These are phyloP conservation scores for Enteromius anoplus DNA, from an alignment of 2,797 vertebrate species.

Conservation along the genomic window DNA sequence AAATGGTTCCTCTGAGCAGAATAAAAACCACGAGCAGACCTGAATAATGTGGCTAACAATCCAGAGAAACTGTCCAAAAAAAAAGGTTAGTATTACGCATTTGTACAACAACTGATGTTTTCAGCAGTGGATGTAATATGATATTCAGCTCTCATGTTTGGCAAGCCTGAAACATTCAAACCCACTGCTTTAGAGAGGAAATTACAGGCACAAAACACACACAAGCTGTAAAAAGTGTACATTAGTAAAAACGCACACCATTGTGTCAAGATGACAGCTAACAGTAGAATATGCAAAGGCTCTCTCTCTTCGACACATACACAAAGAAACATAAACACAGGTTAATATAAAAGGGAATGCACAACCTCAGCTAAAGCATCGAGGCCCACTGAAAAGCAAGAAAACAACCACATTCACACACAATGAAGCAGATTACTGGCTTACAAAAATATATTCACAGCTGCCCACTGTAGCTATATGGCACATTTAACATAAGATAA, in stretches of 20 bases:
- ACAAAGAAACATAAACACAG: not conserved
- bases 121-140: not conserved
- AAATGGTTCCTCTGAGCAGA: not conserved
- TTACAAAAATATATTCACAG: slow-evolving; percentile 77
- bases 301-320: not conserved
- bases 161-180: slow-evolving; percentile 38
- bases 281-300: slow-evolving; percentile 20
- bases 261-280: not conserved
- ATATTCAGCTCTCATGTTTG: not conserved
- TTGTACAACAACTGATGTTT: slow-evolving; percentile 20
- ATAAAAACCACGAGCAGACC: not conserved
- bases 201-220: not conserved
- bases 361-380: slow-evolving; percentile 16
- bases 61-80: slow-evolving; percentile 20
- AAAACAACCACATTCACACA: slow-evolving; percentile 60
- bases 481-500: slow-evolving; percentile 53
- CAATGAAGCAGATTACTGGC: slow-evolving; percentile 54
- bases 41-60: not conserved
- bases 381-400: slow-evolving; percentile 10
- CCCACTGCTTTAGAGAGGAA: not conserved
- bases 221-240: slow-evolving; percentile 13
- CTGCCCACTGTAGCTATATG: slow-evolving; percentile 51
- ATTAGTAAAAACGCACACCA: slow-evolving; percentile 17
- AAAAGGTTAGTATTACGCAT: not conserved
- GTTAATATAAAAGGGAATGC: slow-evolving; percentile 29